phyloP scores from a whole-genome alignment of 2,113 vertebrate species.

The Macrotis lagotis region DNA sequence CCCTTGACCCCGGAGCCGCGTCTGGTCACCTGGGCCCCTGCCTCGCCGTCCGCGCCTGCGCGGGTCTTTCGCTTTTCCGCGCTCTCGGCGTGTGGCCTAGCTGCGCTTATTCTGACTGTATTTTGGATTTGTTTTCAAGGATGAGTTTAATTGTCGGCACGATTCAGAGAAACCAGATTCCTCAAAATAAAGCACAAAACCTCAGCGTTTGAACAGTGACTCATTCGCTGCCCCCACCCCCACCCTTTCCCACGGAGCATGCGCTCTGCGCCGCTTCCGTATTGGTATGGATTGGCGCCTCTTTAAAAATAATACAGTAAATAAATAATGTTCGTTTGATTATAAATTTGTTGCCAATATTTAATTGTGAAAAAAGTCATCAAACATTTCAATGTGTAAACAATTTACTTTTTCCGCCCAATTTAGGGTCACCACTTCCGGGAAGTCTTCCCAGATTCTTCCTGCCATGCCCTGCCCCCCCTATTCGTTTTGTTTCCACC shows the following conservation, averaged over 20 bases:
- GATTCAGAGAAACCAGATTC: background rate
- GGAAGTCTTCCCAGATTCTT: background rate
- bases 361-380: background rate
- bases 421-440: background rate
- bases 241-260: too few species aligned
- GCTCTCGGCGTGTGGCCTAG: fast-evolving
- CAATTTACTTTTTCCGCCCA: background rate
- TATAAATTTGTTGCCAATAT: background rate
- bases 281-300: too few species aligned
- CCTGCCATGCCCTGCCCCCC: background rate
- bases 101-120: background rate
- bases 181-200: background rate
- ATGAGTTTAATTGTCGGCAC: background rate
- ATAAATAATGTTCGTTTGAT: background rate
- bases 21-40: background rate
- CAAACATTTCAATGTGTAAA: background rate
- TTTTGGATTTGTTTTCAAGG: background rate
- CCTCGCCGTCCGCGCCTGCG: background rate
- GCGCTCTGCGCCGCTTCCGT: too few species aligned
- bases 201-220: too few species aligned
- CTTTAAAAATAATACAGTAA: background rate
- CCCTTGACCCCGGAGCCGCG: background rate
- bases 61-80: background rate
- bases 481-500: background rate
- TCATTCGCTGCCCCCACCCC: too few species aligned